Base-by-base conservation (phyloP, 2,113 vertebrate species). In the Tragelaphus imberbis region DNA sequence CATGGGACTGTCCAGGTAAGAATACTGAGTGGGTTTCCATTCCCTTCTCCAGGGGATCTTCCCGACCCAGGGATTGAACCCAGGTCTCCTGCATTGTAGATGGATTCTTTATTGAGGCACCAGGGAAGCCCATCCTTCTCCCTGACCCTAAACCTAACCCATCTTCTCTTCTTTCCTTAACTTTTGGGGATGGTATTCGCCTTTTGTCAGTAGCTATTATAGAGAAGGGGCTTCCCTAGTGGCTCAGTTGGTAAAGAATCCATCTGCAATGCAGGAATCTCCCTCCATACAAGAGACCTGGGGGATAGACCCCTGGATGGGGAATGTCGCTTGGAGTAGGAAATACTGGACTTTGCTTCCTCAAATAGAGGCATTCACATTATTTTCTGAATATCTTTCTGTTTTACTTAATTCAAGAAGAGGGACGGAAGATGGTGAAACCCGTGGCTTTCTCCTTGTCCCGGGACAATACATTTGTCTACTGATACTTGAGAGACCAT, bases 401-500 rank as follows among this genome's bases (percentile, higher is more conserved):
- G 11, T 94, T 77, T 98, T 97, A 65, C 84, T 51, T 91, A 44
- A 75, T 55, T 2, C 63, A 75, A 75, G 53, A 79, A 53, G 7
- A 81, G 95, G 95, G 81, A 94, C 97, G 97, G n/a, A 61, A 58
- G 33, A 10, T 30, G 93, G 51, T 95, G 87, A 84, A 77, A 58
- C 0, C 14, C 16, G 0, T 15, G 33, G 0, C 4, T 92, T 51
- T 11, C 8, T 77, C 21, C 47, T 82, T 71, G 33, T 61, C 59
- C 15, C 7, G 68, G 80, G 56, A 77, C 68, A 16, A 80, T 88
- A 84, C 63, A 63, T 93, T 59, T 58, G 4, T 88, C 25, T 6
- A 53, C 33, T 91, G 55, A n/a, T 51, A 71, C 4, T 13, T 55
- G 79, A 61, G 91, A 47, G 92, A 44, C 80, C 33, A 2, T 0